A percentile compares a stretch with the other conserved stretches of the same genome.
Conservation (phyloP, 2,797 vertebrate genomes). For the Gymnoscopelus braueri region DNA sequence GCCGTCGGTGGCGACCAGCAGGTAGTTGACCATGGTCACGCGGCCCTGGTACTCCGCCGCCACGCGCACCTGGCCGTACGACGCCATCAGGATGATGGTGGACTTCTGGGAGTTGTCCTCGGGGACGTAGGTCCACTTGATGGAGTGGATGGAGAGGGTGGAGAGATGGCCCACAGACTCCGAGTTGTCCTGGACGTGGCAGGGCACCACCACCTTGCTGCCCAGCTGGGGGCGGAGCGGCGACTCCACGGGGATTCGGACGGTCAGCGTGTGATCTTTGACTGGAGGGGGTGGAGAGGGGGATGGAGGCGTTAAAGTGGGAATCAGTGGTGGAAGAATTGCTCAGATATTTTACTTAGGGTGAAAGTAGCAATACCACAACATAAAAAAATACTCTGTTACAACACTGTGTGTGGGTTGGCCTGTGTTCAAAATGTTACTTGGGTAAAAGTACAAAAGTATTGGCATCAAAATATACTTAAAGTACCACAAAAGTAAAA, state of each 20-base stretch:
- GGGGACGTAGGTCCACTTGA: conserved; percentile 92
- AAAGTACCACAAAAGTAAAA: too few species aligned
- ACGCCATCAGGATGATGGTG: conserved; percentile 88
- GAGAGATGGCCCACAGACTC: conserved; percentile 69
- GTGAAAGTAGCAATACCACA: too few species aligned
- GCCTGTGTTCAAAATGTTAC: too few species aligned
- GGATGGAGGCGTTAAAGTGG: too few species aligned
- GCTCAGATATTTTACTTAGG: too few species aligned
- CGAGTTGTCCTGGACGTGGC: conserved; percentile 92
- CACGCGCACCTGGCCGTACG: conserved; percentile 82
- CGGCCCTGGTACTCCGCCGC: conserved; percentile 86
- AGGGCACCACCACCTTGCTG: conserved; percentile 88
- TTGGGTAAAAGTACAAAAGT: too few species aligned
- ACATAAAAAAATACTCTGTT: too few species aligned
- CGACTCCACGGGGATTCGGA: conserved; percentile 90
- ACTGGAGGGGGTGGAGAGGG: conserved; percentile 68
- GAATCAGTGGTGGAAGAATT: too few species aligned
- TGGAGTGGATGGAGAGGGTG: conserved; percentile 84
- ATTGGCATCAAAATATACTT: too few species aligned
- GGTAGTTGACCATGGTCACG: conserved; percentile 92
- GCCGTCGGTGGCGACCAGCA: conserved; percentile 87
- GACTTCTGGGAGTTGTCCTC: conserved; percentile 77
- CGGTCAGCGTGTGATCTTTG: conserved; percentile 85
- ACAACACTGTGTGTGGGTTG: too few species aligned
- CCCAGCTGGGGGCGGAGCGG: conserved; percentile 88